Evolutionary conservation across 2,113 vertebrate species (phyloP), one percentile per base, ranked within the genome.

Genomic region (Zosterops japonicus): DNA sequence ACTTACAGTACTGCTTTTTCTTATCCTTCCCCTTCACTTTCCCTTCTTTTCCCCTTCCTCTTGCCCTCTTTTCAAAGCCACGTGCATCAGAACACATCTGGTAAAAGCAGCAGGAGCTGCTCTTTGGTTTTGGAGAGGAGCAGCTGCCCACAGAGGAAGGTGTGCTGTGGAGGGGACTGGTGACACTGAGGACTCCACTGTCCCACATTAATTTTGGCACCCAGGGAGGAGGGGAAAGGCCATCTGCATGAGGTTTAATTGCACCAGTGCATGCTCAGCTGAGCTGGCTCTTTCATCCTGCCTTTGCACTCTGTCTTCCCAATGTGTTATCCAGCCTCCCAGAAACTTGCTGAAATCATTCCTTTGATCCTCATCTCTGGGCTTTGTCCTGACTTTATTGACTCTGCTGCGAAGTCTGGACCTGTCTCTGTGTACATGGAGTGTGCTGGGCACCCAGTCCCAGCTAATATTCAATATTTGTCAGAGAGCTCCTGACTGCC

Each of bases 21-120:
- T 29, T 12, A 41, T 8, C 11, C 8, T 16, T 29, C 12, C n/a
- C 24, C 31, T 74, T 24, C 24, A 10, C 6, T 18, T 56, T 4
- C 28, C 19, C 23, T 21, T 25, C 27, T 33, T 25, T 39, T 5
- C 3, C 3, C 2, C 3, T 14, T 63, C 8, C 9, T 33, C 2
- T 19, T 7, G n/a, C 27, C 2, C 12, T 65, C 17, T 12, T 88
- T 82, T 33, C 78, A 60, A 89, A 76, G 67, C 57, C 47, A 8
- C 1, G 5, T 35, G 28, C 41, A 46, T 60, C 61, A 72, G 67
- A 80, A 68, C 77, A 76, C 35, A 56, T n/a, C 52, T 83, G 61
- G 11, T 29, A 31, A 83, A 75, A 63, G 76, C 77, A 68, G 44
- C 33, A 82, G 41, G 17, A 78, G 36, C 60, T 78, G 36, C 52